Percentiles rank a stretch among this genome's conserved stretches.
Evolutionary conservation across 2,797 vertebrate species (phyloP).

Genomic region (Iguana delicatissima): DNA sequence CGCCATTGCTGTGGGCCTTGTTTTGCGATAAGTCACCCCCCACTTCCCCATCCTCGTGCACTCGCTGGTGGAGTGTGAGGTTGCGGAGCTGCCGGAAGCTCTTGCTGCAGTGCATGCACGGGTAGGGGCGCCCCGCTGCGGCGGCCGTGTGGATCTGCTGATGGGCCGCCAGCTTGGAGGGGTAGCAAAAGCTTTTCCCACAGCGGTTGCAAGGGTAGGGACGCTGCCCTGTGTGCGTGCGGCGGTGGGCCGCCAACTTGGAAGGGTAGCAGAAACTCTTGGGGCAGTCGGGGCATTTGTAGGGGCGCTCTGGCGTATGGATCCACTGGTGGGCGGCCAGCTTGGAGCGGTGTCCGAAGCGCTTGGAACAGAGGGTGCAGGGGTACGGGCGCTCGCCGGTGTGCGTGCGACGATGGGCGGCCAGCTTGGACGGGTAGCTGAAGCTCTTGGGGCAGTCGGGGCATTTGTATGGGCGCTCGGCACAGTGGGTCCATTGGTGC

Average conservation of each 20-base stretch:
- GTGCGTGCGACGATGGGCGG: conserved; percentile 68
- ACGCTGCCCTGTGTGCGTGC: conserved; percentile 65
- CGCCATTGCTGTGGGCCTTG: conserved; percentile 54
- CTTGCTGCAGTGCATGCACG: conserved; percentile 72
- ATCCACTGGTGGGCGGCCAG: conserved; percentile 75
- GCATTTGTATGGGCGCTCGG: conserved; percentile 63
- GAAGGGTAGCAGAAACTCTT: conserved; percentile 64
- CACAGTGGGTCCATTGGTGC: conserved; percentile 74
- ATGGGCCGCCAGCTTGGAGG: conserved; percentile 74
- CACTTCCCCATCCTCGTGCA: conserved; percentile 43
- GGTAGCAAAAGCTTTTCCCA: conserved; percentile 77
- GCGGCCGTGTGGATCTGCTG: conserved; percentile 71
- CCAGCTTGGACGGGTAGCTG: conserved; percentile 63
- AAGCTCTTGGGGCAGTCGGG: conserved; percentile 71
- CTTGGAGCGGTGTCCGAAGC: conserved; percentile 78
- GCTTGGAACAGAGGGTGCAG: conserved; percentile 63
- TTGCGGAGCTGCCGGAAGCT: conserved; percentile 76
- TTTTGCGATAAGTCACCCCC: conserved; percentile 1
- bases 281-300: conserved; percentile 69
- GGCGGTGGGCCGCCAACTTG: conserved; percentile 69
- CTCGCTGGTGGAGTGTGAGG: conserved; percentile 69
- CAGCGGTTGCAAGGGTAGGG: conserved; percentile 63
- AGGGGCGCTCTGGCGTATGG: conserved; percentile 66
- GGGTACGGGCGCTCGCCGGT: conserved; percentile 69
- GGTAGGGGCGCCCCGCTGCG: conserved; percentile 58